phyloP scores from a whole-genome alignment of 1,140 invertebrate species.

The Chironomus striatipennis region DNA sequence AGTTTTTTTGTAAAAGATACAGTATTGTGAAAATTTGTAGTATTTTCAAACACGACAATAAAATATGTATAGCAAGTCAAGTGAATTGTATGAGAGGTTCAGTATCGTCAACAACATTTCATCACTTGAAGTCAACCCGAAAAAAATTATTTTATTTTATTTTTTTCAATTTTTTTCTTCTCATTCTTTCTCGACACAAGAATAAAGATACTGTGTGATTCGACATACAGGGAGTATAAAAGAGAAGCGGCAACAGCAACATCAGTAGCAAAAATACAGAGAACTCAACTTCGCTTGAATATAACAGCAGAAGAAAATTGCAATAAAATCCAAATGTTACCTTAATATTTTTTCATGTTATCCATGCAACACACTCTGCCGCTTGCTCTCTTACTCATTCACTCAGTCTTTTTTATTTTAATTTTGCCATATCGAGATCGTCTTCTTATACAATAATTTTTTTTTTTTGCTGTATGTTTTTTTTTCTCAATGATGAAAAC shows the following conservation, averaged over 20 bases:
- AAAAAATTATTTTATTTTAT: too few species aligned
- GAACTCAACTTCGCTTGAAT: neutral
- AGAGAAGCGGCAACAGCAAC: neutral
- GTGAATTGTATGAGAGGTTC: too few species aligned
- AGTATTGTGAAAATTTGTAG: too few species aligned
- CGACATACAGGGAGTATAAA: too few species aligned
- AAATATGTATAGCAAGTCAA: too few species aligned
- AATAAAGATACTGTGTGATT: neutral
- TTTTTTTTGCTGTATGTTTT: conserved; percentile 5
- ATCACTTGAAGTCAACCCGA: too few species aligned
- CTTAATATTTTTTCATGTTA: conserved; percentile 21
- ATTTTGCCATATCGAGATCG: conserved; percentile 21
- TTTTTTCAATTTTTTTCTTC: too few species aligned
- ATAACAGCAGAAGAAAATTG: conserved; percentile 11
- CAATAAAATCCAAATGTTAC: conserved; percentile 24
- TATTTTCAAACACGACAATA: too few species aligned
- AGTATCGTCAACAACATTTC: too few species aligned
- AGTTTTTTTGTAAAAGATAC: too few species aligned
- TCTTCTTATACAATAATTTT: conserved; percentile 17
- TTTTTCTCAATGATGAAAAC: neutral
- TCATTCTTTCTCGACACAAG: neutral
- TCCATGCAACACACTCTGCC: conserved; percentile 11
- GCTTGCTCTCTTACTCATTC: neutral
- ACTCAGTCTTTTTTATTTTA: conserved; percentile 11
- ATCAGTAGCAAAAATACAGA: neutral